These are phyloP conservation scores for Hirtodrosophila cameraria DNA, from an alignment of 2,888 invertebrate species.

Conservation along the genomic window DNA sequence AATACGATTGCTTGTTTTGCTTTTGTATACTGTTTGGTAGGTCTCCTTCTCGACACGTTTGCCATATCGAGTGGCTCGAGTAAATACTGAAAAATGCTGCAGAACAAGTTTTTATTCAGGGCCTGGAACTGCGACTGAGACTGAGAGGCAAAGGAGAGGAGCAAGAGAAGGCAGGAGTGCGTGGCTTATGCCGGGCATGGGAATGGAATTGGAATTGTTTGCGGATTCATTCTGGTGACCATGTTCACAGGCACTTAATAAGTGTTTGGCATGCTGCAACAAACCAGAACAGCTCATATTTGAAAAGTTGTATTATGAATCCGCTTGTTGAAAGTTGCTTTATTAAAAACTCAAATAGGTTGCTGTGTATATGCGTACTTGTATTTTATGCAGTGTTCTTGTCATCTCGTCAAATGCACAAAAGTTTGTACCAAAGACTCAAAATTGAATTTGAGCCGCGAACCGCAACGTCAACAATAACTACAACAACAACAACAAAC, in stretches of 20 bases:
- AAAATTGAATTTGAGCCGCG: conserved; percentile 43
- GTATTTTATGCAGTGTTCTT: conserved; percentile 28
- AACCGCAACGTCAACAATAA: conserved; percentile 12
- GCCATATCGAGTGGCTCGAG: conserved; percentile 40
- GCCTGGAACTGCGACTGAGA: conserved; percentile 37
- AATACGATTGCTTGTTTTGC: background rate
- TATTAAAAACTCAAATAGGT: conserved; percentile 52
- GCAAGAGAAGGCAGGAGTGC: conserved; percentile 8
- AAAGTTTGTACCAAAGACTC: conserved; percentile 26
- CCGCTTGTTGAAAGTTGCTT: conserved; percentile 41
- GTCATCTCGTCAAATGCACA: conserved; percentile 45
- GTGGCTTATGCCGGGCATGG: conserved; percentile 47
- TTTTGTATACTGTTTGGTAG: conserved; percentile 18
- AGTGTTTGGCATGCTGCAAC: conserved; percentile 38
- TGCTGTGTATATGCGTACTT: conserved; percentile 30
- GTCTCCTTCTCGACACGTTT: conserved; percentile 44
- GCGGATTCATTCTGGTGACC: conserved; percentile 34
- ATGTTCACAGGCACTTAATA: conserved; percentile 57
- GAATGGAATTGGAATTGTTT: conserved; percentile 37
- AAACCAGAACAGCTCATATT: conserved; percentile 33
- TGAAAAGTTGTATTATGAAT: conserved; percentile 44
- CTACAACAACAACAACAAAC: conserved; percentile 6
- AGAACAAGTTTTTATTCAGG: conserved; percentile 40
- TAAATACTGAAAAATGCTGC: conserved; percentile 39
- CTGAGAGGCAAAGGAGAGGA: conserved; percentile 9